These are phyloP conservation scores for Chaetura pelagica DNA, from an alignment of 2,113 vertebrate genomes.

Conservation along the genomic window DNA sequence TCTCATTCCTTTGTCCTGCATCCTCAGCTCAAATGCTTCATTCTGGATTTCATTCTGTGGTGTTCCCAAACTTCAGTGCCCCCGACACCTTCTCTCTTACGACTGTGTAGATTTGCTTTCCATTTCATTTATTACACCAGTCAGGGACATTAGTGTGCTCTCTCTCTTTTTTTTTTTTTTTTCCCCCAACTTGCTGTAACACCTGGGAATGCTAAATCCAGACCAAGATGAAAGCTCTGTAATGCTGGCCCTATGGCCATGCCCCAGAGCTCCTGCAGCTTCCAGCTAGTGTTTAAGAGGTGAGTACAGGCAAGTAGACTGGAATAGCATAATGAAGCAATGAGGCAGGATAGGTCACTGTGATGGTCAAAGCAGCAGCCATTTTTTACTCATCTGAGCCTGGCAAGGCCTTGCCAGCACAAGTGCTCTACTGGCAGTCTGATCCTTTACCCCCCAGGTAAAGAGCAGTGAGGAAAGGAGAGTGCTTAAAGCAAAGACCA, in stretches of 20 bases:
- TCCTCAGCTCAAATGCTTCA: background rate
- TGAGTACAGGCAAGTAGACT: background rate
- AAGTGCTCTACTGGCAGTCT: background rate
- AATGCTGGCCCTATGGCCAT: background rate
- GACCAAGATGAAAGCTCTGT: background rate
- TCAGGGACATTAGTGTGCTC: rapidly evolving
- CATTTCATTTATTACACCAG: background rate
- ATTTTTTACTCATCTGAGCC: background rate
- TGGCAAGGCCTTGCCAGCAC: too few species aligned
- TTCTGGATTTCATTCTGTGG: background rate
- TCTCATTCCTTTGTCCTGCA: background rate
- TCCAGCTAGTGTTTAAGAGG: background rate
- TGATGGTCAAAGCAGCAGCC: background rate
- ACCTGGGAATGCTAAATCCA: background rate
- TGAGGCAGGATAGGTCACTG: background rate
- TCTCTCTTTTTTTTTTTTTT: background rate
- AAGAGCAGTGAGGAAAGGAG: background rate
- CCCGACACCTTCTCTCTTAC: background rate
- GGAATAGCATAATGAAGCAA: background rate
- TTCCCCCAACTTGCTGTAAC: background rate
- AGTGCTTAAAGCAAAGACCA: background rate
- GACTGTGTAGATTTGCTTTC: background rate
- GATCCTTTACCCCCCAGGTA: background rate
- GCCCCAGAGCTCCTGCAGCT: background rate
- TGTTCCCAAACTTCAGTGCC: background rate